Percentiles rank a stretch among this genome's conserved stretches.
Conservation (phyloP, 2,797 vertebrate genomes). For the Chromobotia macracanthus region DNA sequence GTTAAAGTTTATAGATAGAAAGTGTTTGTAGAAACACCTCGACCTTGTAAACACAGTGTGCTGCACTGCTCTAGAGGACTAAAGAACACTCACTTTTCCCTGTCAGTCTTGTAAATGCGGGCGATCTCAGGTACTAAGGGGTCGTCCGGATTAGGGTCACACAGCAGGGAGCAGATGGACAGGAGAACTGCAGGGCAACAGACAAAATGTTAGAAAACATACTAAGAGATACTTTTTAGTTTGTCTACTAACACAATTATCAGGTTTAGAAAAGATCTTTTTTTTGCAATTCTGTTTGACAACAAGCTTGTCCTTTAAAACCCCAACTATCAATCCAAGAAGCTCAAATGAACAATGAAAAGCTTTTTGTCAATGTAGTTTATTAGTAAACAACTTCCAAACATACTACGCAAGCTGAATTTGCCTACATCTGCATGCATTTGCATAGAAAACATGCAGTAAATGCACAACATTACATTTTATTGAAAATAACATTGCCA, state of each 20-base stretch:
- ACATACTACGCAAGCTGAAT: background rate
- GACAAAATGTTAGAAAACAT: background rate
- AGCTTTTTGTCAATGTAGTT: background rate
- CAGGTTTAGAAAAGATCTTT: background rate
- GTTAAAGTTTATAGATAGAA: background rate
- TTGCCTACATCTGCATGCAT: background rate
- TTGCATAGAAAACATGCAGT: background rate
- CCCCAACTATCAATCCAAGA: background rate
- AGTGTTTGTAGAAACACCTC: background rate
- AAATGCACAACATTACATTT: background rate
- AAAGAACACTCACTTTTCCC: slow-evolving; percentile 90
- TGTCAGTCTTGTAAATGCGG: slow-evolving; percentile 99
- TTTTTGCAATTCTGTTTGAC: too few relatives aligned
- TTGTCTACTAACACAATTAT: background rate
- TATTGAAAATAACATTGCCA: too few relatives aligned
- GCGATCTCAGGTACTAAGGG: slow-evolving; percentile 99
- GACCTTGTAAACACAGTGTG: background rate
- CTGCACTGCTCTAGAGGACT: background rate
- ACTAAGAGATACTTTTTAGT: background rate
- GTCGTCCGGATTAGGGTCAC: slow-evolving; percentile 98
- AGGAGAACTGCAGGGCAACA: slow-evolving; percentile 84
- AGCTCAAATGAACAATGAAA: background rate
- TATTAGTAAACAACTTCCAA: background rate
- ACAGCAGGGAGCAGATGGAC: slow-evolving; percentile 99
- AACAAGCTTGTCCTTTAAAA: background rate